Evolutionary conservation across 1,140 invertebrate genomes (phyloP).

Genomic region (Aphaenogaster ashmeadi): DNA sequence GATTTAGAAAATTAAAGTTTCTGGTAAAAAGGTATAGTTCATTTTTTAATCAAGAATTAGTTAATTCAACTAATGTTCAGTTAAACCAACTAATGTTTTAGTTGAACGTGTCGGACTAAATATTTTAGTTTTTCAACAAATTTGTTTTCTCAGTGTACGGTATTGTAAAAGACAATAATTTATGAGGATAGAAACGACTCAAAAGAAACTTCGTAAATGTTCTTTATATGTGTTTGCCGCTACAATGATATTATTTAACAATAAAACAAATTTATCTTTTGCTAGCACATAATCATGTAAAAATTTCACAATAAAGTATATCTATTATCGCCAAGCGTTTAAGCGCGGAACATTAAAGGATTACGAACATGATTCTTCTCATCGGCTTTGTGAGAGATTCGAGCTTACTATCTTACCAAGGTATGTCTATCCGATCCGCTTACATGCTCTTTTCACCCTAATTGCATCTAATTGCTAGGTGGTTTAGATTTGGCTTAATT

Average conservation of each 20-base stretch:
- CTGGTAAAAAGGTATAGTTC: too few relatives aligned
- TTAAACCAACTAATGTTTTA: too few relatives aligned
- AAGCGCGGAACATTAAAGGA: constrained; percentile 13
- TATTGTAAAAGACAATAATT: neutral
- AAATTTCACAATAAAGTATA: neutral
- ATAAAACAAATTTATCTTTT: neutral
- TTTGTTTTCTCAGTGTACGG: too few relatives aligned
- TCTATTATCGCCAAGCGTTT: neutral
- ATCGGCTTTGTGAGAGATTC: constrained; percentile 25
- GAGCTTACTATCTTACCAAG: constrained; percentile 22
- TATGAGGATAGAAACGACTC: neutral
- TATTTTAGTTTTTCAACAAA: too few relatives aligned
- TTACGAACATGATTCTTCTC: constrained; percentile 36
- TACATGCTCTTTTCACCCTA: constrained; percentile 16
- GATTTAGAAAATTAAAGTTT: too few relatives aligned
- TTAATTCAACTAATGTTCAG: too few relatives aligned
- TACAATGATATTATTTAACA: neutral
- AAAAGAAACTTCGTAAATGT: neutral
- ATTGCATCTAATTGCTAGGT: constrained; percentile 43
- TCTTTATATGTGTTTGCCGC: neutral
- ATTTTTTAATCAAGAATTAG: too few relatives aligned
- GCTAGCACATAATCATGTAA: neutral
- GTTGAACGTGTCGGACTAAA: too few relatives aligned
- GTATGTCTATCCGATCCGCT: constrained; percentile 39
- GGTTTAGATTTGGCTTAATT: constrained; percentile 1